These are phyloP conservation scores for Chloroceryle inda DNA, from an alignment of 2,797 vertebrate species.

Conservation along the genomic window DNA sequence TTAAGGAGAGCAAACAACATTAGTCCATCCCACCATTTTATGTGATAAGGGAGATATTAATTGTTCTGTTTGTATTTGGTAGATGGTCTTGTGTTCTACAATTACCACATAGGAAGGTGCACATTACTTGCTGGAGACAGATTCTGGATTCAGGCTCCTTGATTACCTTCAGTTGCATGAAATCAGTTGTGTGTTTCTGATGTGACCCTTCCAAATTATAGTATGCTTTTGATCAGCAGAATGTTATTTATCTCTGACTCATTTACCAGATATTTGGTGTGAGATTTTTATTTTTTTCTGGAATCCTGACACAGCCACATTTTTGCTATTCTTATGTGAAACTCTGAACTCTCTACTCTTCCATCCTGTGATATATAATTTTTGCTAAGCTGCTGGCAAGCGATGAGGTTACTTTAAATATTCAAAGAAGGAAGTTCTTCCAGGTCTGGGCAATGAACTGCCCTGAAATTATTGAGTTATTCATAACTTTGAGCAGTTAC, in stretches of 20 bases:
- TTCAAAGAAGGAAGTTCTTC: constrained; percentile 19
- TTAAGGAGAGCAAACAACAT: constrained; percentile 57
- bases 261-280: neutral
- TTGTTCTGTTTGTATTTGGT: constrained; percentile 53
- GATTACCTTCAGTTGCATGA: neutral
- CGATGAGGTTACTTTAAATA: constrained; percentile 31
- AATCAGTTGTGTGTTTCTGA: neutral
- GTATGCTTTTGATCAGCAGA: neutral
- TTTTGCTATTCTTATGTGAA: neutral
- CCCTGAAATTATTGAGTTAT: constrained; percentile 55
- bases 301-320: neutral
- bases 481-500: constrained; percentile 25
- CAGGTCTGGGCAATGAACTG: neutral
- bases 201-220: neutral
- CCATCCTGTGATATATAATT: neutral
- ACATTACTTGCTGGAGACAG: constrained; percentile 12
- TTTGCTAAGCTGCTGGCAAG: neutral
- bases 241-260: neutral
- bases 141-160: neutral
- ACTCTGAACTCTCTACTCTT: neutral
- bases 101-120: constrained; percentile 50
- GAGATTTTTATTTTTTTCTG: neutral
- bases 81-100: constrained; percentile 38
- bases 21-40: constrained; percentile 50
- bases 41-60: constrained; percentile 45